A percentile compares a stretch with the other conserved stretches of the same genome.
These are phyloP conservation scores for Mamestra configurata DNA, from an alignment of 1,140 invertebrate genomes.

Conservation along the genomic window DNA sequence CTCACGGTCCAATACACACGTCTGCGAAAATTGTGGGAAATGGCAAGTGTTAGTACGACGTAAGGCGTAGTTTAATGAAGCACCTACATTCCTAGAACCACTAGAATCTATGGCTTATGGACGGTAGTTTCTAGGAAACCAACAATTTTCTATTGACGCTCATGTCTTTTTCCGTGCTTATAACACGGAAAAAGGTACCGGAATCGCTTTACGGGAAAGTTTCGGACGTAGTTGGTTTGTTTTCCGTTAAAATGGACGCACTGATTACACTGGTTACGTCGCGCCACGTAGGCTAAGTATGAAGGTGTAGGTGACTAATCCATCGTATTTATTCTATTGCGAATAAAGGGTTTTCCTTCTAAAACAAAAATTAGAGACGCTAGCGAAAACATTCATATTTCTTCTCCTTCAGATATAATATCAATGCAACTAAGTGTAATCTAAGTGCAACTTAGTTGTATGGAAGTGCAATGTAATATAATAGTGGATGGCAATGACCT, in stretches of 20 bases:
- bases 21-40: slow-evolving; percentile 22
- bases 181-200: slow-evolving; percentile 6
- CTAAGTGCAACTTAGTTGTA: background rate
- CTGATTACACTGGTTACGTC: background rate
- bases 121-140: slow-evolving; percentile 1
- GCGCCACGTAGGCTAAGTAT: background rate
- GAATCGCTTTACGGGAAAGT: slow-evolving; percentile 12
- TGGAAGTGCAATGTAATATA: background rate
- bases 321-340: background rate
- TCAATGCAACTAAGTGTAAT: background rate
- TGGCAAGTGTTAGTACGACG: background rate
- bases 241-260: background rate
- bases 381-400: background rate
- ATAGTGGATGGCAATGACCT: slow-evolving; percentile 8
- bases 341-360: background rate
- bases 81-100: background rate
- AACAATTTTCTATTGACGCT: slow-evolving; percentile 8
- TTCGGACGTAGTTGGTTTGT: background rate
- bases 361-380: background rate
- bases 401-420: background rate
- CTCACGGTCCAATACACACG: background rate
- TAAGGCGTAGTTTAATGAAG: background rate
- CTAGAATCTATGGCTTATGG: background rate
- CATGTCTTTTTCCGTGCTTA: slow-evolving; percentile 11
- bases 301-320: slow-evolving; percentile 12